Conservation (phyloP, 2,888 invertebrate genomes). For the Nomada fucata region DNA sequence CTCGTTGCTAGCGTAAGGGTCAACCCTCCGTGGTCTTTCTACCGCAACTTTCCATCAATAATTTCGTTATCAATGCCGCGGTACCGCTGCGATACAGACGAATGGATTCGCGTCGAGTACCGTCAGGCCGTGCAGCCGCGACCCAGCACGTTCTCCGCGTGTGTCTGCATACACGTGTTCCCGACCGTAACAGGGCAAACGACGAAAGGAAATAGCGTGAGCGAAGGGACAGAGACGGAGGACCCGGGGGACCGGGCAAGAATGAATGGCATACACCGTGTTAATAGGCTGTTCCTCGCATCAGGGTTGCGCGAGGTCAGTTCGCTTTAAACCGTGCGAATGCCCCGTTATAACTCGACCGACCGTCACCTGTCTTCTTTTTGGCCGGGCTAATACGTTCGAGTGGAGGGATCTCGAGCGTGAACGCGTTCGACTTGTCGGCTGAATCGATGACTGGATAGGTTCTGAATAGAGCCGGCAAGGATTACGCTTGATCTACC, state of each 20-base stretch:
- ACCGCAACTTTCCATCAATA: too few species aligned
- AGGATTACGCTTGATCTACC: constrained; percentile 28
- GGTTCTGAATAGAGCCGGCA: constrained; percentile 18
- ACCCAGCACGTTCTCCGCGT: constrained; percentile 64
- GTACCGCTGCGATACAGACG: constrained; percentile 35
- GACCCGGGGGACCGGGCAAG: constrained; percentile 52
- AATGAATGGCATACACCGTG: constrained; percentile 75
- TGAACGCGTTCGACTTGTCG: constrained; percentile 33
- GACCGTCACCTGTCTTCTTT: constrained; percentile 61
- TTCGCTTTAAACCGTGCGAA: constrained; percentile 65
- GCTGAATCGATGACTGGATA: constrained; percentile 46
- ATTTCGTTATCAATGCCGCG: constrained; percentile 15
- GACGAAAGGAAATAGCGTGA: constrained; percentile 34
- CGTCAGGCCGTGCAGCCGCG: constrained; percentile 74
- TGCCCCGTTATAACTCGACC: constrained; percentile 58
- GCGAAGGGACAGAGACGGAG: constrained; percentile 35
- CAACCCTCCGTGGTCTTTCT: too few species aligned
- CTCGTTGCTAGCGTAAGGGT: too few species aligned
- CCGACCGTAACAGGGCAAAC: constrained; percentile 44
- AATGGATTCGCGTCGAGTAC: constrained; percentile 75
- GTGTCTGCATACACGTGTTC: constrained; percentile 41
- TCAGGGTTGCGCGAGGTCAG: constrained; percentile 74
- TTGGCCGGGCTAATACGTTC: constrained; percentile 42
- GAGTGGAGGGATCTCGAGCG: constrained; percentile 36
- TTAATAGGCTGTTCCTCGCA: constrained; percentile 75